Evolutionary conservation across 35 echinoderm and acorn worm genomes (phyloP), one percentile per base, ranked within the genome.

Genomic region (Amphiura filiformis): DNA sequence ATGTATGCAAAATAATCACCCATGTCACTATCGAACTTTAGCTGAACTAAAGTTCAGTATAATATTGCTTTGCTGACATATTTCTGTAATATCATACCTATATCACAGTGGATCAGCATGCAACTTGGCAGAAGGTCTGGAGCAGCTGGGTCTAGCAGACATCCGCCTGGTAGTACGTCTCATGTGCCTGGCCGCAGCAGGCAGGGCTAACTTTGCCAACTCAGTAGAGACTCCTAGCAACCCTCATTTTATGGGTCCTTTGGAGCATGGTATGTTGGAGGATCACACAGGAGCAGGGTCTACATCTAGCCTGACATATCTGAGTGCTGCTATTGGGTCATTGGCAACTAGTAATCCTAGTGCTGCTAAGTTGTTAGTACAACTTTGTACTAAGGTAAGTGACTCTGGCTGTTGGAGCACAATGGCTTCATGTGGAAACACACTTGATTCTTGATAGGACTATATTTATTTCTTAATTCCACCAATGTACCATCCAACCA

Each of bases 31-130:
- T n/a, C n/a, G n/a, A n/a, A n/a, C n/a, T n/a, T n/a, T n/a, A n/a
- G n/a, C n/a, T n/a, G n/a, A n/a, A n/a, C n/a, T n/a, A n/a, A n/a
- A n/a, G n/a, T n/a, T n/a, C n/a, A n/a, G n/a, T n/a, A n/a, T n/a
- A n/a, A n/a, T n/a, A n/a, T n/a, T n/a, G n/a, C n/a, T n/a, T n/a
- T n/a, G n/a, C n/a, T n/a, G n/a, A n/a, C n/a, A n/a, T n/a, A n/a
- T n/a, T n/a, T n/a, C n/a, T n/a, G n/a, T n/a, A n/a, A n/a, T n/a
- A n/a, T n/a, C n/a, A n/a, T n/a, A n/a, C n/a, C n/a, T n/a, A n/a
- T n/a, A n/a, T n/a, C n/a, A n/a, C 41, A 99, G 96, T 82, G 90
- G 96, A n/a, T 99, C 96, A 14, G 88, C 93, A 33, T 95, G 96
- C 75, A 90, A 99, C 49, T 84, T 95, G 77, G 92, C 93, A 0